Base-by-base conservation (phyloP, 2,113 vertebrate genomes). In the Corythornis madagascariensis region DNA sequence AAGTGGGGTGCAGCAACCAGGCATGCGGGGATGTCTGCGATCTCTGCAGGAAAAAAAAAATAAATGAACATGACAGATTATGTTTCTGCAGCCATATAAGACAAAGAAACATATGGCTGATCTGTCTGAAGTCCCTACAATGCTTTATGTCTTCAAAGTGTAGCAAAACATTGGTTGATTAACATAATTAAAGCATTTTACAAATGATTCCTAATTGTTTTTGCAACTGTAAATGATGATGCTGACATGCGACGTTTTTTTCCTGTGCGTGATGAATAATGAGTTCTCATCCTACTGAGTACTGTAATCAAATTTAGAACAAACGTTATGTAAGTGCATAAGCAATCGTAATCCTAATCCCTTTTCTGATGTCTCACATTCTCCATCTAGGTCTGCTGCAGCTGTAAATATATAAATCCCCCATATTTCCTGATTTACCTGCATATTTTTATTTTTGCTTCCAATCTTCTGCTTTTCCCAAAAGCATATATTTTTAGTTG, bases 261-360 rank as follows among this genome's bases (percentile, higher is more conserved):
- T 86, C 50, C 89, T 82, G 19, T 71, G 65, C 76, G 4, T 45
- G 85, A 73, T 64, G 73, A 89, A 78, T 67, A 86, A 61, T 20
- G 59, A 77, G 60, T 77, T 94, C 94, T 94, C 88, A 83, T 96
- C 95, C 84, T 83, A 76, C 93, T 94, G 93, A 90, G 95, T 67
- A 70, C 45, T 90, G 83, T 86, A 94, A 95, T 82, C 88, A 93
- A 93, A 96, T 92, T 90, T 61, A 95, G 92, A 92, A 55, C 82
- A 74, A 93, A 88, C 0, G 35, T 94, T 96, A 90, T 47, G 10
- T 94, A 89, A 96, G 56, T 92, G 71, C 48, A 70, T 94, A 94
- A 95, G 71, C 47, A 92, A 85, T 93, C 77, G 76, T 94, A 92
- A 70, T 90, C 91, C 91, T 94, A 94, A 93, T 88, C 95, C 76